These are phyloP conservation scores for Sebastes steindachneri DNA, from an alignment of 2,797 vertebrate genomes.

Conservation along the genomic window DNA sequence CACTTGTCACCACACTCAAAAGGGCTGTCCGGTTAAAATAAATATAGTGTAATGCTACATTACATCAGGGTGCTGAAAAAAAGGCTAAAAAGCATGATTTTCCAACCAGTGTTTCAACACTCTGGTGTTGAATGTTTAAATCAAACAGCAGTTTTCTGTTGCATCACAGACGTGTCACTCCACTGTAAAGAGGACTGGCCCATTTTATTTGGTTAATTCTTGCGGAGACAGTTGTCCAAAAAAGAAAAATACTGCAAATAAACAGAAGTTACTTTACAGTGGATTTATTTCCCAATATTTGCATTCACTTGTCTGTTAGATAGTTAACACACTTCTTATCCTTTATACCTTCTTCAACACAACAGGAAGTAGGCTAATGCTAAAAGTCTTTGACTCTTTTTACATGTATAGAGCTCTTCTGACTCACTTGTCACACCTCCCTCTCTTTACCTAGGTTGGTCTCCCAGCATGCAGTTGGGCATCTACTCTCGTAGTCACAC, in stretches of 20 bases:
- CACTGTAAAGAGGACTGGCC: neutral
- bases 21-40: too few relatives aligned
- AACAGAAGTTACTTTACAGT: neutral
- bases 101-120: neutral
- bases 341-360: neutral
- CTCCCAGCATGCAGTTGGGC: conserved; percentile 84
- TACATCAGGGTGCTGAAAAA: neutral
- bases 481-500: conserved; percentile 68
- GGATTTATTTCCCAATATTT: neutral
- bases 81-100: too few relatives aligned
- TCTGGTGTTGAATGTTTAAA: neutral
- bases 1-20: neutral
- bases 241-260: neutral
- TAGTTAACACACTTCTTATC: neutral
- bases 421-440: neutral
- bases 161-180: neutral
- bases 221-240: neutral
- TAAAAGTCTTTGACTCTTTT: neutral
- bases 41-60: neutral
- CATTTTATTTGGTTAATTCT: neutral
- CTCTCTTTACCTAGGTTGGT: conserved; percentile 61
- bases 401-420: neutral
- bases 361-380: neutral
- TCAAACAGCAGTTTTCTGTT: neutral
- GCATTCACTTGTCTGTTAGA: neutral